Base-by-base conservation (phyloP, 2,797 vertebrate species). In the Bryconaethiops microstoma region DNA sequence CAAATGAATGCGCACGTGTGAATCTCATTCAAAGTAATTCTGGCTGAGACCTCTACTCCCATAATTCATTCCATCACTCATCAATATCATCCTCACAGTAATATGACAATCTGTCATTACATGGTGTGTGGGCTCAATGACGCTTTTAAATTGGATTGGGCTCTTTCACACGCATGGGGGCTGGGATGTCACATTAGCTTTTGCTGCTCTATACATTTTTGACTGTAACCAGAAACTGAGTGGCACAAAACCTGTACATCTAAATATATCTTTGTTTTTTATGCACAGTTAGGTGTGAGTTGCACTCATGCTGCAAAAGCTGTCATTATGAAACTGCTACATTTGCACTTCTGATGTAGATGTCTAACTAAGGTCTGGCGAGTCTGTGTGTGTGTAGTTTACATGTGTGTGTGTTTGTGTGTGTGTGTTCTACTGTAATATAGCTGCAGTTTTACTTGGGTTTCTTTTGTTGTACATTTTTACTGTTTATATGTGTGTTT, bases 21-120 rank as follows among this genome's bases (percentile, higher is more conserved):
- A 65, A 77, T 35, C 75, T 82, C 68, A 82, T 73, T 82, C 50
- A 57, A 7, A 77, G 80, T 68, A 67, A 82, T 70, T 71, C 69
- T 59, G 68, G 50, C 50, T 23, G 17, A 78, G 57, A 69, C 45
- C 76, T 78, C 64, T 42, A 62, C 76, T 62, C 70, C n/a, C 19
- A 50, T 64, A 75, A 82, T 78, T 78, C 76, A 54, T 74, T 78
- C 81, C 81, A 82, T 77, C 76, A 63, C 70, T 74, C 71, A 82
- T 78, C 80, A 75, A 78, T 78, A 78, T 25, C 69, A 54, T 75
- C 71, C 81, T 63, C 71, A 50, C 54, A 42, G 63, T 75, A 63
- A 74, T 78, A 69, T 74, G 64, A 78, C 65, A 78, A 78, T 65
- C 71, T 75, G 55, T 78, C 76, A 74, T 82, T 78, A 82, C 68